Percentiles rank a stretch among this genome's conserved stretches.
Conservation (phyloP, 1,140 invertebrate genomes). For the Latrodectus geometricus region DNA sequence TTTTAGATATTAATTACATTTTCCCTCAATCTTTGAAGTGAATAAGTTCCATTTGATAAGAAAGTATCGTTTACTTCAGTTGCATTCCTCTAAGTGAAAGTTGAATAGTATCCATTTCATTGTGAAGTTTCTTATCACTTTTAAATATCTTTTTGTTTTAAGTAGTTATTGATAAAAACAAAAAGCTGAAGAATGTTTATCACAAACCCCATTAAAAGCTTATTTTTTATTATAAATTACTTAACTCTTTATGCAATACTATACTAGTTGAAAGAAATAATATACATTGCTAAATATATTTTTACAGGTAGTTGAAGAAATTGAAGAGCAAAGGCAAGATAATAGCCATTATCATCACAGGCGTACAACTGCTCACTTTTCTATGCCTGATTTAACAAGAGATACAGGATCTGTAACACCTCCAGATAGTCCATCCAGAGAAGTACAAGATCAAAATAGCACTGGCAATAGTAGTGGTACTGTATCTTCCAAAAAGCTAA, state of each 20-base stretch:
- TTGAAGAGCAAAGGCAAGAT: conserved; percentile 37
- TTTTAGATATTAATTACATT: too few species aligned
- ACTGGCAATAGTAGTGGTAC: neutral
- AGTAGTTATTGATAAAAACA: too few species aligned
- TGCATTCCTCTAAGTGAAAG: too few species aligned
- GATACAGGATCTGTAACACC: conserved; percentile 63
- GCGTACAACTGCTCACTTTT: conserved; percentile 68
- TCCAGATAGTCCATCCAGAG: conserved; percentile 59
- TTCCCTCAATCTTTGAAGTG: too few species aligned
- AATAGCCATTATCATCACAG: conserved; percentile 44
- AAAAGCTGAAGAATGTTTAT: too few species aligned
- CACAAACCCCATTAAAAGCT: too few species aligned
- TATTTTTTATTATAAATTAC: too few species aligned
- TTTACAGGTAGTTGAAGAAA: conserved; percentile 58
- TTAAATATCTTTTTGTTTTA: too few species aligned
- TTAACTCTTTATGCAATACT: neutral
- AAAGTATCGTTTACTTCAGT: too few species aligned
- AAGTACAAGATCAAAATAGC: conserved; percentile 27
- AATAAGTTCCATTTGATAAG: too few species aligned
- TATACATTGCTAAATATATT: neutral
- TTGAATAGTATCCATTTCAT: too few species aligned
- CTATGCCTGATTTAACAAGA: conserved; percentile 76
- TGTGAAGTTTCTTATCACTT: too few species aligned
- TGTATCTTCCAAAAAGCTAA: conserved; percentile 50
- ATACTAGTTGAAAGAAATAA: neutral